Base-by-base conservation (phyloP, 2,888 invertebrate genomes). In the Zelleria hepariella region DNA sequence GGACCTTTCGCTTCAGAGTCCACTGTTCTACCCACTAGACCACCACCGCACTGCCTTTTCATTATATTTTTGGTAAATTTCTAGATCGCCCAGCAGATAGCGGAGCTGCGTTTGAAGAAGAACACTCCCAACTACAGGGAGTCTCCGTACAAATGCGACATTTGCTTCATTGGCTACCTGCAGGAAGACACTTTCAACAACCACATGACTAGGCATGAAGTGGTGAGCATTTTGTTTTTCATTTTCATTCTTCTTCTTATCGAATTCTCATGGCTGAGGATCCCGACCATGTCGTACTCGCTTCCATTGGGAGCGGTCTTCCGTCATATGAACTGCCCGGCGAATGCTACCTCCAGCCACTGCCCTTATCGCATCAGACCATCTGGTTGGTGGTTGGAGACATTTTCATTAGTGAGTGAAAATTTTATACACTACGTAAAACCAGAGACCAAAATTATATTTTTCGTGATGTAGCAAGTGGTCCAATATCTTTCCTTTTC, bases 141-240 rank as follows among this genome's bases (percentile, higher is more conserved):
- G 51, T 82, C 85, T 0, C 82, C 84, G 0, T 80, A 70, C 59
- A 79, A 77, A 24, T 87, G 87, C 47, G 66, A 65, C 0, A 57
- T 74, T 0, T 87, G 87, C 26, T 87, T 70, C 59, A 79, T 77
- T 21, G 87, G 86, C 0, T 87, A 83, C 26, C 64, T 80, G 0
- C 79, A 80, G 21, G 57, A 64, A 0, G 63, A 59, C 0, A 80
- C 86, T 0, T 85, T 68, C 27, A 24, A 24, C 7, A 48, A 58
- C 10, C 60, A 60, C 27, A 54, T 48, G 49, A 26, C 23, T 8
- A 53, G 47, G 23, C 60, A 60, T 42, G 55, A 55, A n/a, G 32
- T 52, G 58, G 60, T 60, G 15, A 51, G 27, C 5, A 26, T 21
- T 42, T 51, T 56, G 7, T 27, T 27, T 5, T 5, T 56, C 15